phyloP scores from a whole-genome alignment of 2,888 invertebrate species.

The Trichogramma evanescens region DNA sequence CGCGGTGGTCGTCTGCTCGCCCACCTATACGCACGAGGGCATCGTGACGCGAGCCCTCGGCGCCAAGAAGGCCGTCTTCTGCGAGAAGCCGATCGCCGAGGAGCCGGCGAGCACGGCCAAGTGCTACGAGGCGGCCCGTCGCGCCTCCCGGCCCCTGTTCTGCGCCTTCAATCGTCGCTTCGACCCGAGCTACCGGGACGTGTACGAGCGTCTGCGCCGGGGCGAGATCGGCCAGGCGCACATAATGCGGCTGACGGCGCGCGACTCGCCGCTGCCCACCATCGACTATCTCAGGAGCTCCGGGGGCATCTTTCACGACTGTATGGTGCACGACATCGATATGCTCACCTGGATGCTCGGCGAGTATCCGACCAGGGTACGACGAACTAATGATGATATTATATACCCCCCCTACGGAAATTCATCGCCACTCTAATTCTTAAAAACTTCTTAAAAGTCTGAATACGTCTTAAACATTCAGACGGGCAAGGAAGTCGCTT shows the following conservation, averaged over 20 bases:
- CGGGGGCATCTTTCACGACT: slow-evolving; percentile 65
- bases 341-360: slow-evolving; percentile 59
- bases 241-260: slow-evolving; percentile 56
- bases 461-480: too few relatives aligned
- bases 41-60: slow-evolving; percentile 52
- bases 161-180: slow-evolving; percentile 65
- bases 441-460: too few relatives aligned
- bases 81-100: slow-evolving; percentile 64
- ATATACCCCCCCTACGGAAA: too few relatives aligned
- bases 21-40: slow-evolving; percentile 55
- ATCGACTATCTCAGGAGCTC: slow-evolving; percentile 57
- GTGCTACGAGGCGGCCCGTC: slow-evolving; percentile 56
- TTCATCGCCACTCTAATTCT: too few relatives aligned
- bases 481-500: too few relatives aligned
- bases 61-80: slow-evolving; percentile 59
- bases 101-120: slow-evolving; percentile 50
- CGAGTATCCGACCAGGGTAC: slow-evolving; percentile 56
- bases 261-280: slow-evolving; percentile 61
- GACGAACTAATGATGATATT: slow-evolving; percentile 42
- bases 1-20: slow-evolving; percentile 54
- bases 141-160: slow-evolving; percentile 52
- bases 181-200: slow-evolving; percentile 54
- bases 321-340: slow-evolving; percentile 64
- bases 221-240: slow-evolving; percentile 60
- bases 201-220: slow-evolving; percentile 50